Evolutionary conservation across 1,140 invertebrate species (phyloP).

Genomic region (Parapsyche elsis): DNA sequence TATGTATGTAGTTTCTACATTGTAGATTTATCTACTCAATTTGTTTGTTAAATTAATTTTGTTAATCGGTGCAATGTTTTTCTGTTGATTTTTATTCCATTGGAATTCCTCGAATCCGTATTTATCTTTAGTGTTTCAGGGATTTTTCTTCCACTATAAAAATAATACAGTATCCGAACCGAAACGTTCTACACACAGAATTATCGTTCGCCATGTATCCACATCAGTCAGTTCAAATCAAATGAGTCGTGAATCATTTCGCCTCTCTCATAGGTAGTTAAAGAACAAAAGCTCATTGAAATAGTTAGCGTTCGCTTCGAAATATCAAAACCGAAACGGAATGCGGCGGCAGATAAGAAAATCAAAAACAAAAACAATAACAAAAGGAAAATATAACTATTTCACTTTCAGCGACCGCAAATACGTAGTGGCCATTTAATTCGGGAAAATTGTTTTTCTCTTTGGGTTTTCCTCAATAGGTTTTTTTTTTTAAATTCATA

Average conservation of each 20-base stretch:
- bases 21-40: neutral
- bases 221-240: slow-evolving; percentile 6
- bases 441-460: too few relatives aligned
- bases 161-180: neutral
- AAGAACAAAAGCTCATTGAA: neutral
- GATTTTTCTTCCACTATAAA: neutral
- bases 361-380: neutral
- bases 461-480: neutral
- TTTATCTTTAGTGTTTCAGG: neutral
- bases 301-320: neutral
- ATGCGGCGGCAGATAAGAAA: neutral
- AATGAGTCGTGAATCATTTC: slow-evolving; percentile 16
- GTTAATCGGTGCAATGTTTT: neutral
- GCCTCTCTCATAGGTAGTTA: neutral
- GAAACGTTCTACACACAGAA: neutral
- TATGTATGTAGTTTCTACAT: neutral
- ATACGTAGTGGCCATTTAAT: too few relatives aligned
- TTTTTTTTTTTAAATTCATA: too few relatives aligned
- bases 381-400: too few relatives aligned
- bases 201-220: neutral
- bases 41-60: neutral
- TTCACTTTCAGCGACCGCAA: too few relatives aligned
- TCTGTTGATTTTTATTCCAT: too few relatives aligned
- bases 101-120: too few relatives aligned
- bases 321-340: neutral